Percentiles rank a stretch among this genome's conserved stretches.
These are phyloP conservation scores for Anarsia innoxiella DNA, from an alignment of 2,888 invertebrate species.

Conservation along the genomic window DNA sequence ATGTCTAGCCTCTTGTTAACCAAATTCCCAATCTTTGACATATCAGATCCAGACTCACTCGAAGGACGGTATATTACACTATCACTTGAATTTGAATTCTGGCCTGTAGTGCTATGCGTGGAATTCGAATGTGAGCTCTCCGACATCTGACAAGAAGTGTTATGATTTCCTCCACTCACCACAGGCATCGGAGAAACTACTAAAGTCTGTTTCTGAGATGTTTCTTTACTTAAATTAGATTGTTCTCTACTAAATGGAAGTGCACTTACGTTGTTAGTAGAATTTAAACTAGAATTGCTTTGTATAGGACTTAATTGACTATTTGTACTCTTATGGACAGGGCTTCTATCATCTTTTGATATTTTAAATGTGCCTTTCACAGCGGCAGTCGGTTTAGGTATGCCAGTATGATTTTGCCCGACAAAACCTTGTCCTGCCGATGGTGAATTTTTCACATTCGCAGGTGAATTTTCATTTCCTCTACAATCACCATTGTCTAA, in stretches of 20 bases:
- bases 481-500: conserved; percentile 33
- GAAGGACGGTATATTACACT: conserved; percentile 83
- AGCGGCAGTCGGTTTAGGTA: conserved; percentile 93
- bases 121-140: conserved; percentile 79
- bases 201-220: conserved; percentile 66
- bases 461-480: conserved; percentile 33
- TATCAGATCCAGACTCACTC: conserved; percentile 81
- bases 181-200: conserved; percentile 87
- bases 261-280: conserved; percentile 65
- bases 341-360: conserved; percentile 72
- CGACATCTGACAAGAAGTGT: conserved; percentile 73
- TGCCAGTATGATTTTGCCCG: conserved; percentile 73
- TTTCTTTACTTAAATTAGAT: conserved; percentile 68
- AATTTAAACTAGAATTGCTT: conserved; percentile 75
- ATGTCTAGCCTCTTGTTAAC: conserved; percentile 73
- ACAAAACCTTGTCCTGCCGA: conserved; percentile 65
- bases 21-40: conserved; percentile 56
- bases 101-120: conserved; percentile 78
- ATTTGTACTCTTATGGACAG: conserved; percentile 72
- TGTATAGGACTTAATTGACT: conserved; percentile 74
- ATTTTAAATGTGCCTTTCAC: conserved; percentile 92
- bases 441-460: conserved; percentile 33
- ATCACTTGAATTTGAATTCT: conserved; percentile 82
- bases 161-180: conserved; percentile 43
- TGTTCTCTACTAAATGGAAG: conserved; percentile 68